Percentiles rank a stretch among this genome's conserved stretches.
phyloP scores from a whole-genome alignment of 2,113 vertebrate genomes.

The Larimichthys crocea region DNA sequence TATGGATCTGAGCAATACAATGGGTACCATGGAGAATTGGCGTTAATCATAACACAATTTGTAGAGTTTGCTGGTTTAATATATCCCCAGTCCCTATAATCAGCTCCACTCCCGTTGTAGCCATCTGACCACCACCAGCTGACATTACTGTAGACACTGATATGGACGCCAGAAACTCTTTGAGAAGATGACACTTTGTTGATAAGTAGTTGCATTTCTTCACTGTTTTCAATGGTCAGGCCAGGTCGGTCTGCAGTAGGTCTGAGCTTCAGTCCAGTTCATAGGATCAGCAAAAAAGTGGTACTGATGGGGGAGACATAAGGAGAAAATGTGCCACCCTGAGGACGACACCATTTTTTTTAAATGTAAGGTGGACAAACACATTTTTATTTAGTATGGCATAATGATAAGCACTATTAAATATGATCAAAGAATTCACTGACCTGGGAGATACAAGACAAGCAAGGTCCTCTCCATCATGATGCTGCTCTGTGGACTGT shows the following conservation, averaged over 20 bases:
- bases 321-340: background rate
- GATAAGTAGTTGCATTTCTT: constrained; percentile 6
- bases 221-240: background rate
- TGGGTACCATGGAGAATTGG: too few relatives aligned
- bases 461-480: constrained; percentile 1
- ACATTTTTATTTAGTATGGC: background rate
- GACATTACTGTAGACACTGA: background rate
- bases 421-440: background rate
- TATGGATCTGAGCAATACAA: too few relatives aligned
- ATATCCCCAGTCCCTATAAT: background rate
- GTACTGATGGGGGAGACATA: constrained; percentile 12
- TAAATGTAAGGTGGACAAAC: too few relatives aligned
- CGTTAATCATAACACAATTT: too few relatives aligned
- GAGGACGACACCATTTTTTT: too few relatives aligned
- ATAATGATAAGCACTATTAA: background rate
- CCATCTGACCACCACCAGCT: constrained; percentile 25
- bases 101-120: background rate
- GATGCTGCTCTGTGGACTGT: too few relatives aligned
- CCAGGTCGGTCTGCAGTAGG: constrained; percentile 45
- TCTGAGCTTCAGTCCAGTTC: constrained; percentile 26
- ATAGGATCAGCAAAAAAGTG: background rate
- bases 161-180: rapidly evolving
- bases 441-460: constrained; percentile 9
- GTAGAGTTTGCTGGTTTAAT: background rate
- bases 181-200: background rate